A percentile compares a stretch with the other conserved stretches of the same genome.
phyloP scores from a whole-genome alignment of 2,888 invertebrate genomes.

The Drosophila borealis region DNA sequence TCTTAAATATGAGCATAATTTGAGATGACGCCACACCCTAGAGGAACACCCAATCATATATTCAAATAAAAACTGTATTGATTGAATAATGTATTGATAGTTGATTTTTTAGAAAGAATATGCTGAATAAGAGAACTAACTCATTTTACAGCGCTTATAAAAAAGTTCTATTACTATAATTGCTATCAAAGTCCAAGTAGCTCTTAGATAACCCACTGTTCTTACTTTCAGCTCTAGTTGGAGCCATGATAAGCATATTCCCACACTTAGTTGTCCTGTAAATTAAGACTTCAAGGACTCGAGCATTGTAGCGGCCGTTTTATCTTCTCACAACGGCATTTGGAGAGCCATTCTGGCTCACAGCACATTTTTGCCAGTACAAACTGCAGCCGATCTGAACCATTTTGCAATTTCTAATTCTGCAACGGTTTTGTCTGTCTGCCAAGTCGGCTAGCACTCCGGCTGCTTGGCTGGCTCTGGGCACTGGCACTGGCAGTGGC shows the following conservation, averaged over 20 bases:
- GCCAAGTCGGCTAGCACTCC: constrained; percentile 17
- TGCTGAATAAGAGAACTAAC: too few species aligned
- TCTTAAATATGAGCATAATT: too few species aligned
- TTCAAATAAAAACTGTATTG: too few species aligned
- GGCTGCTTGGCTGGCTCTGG: constrained; percentile 26
- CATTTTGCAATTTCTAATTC: constrained; percentile 62
- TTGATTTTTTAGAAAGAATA: too few species aligned
- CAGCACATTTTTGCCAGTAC: neutral
- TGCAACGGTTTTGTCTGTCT: constrained; percentile 50
- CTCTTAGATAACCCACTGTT: too few species aligned
- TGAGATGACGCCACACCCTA: too few species aligned
- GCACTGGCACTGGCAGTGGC: constrained; percentile 27
- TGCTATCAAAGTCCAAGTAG: too few species aligned
- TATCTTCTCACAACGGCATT: constrained; percentile 27
- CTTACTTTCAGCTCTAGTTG: neutral
- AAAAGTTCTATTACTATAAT: neutral
- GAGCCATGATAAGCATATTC: constrained; percentile 15
- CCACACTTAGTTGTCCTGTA: constrained; percentile 26
- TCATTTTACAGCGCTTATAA: neutral
- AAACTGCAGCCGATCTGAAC: constrained; percentile 31
- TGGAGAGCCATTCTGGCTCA: constrained; percentile 31
- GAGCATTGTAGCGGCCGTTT: constrained; percentile 1
- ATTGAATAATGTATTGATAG: too few species aligned
- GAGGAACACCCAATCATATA: too few species aligned
- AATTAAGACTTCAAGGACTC: constrained; percentile 36